Percentiles rank a stretch among this genome's conserved stretches.
Conservation (phyloP, 2,113 vertebrate species). For the Paraplagusia blochii region DNA sequence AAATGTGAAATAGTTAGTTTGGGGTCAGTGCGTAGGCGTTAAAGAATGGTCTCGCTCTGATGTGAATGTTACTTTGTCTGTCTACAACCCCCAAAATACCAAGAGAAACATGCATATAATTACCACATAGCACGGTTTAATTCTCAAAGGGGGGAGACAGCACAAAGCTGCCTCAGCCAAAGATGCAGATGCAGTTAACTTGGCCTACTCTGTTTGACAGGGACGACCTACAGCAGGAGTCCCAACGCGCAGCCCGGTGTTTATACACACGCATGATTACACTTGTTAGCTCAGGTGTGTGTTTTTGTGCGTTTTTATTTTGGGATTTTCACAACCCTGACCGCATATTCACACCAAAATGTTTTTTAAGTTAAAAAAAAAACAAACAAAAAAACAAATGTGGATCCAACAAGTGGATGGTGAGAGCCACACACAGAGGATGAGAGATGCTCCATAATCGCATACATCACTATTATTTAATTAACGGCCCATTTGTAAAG, state of each 20-base stretch:
- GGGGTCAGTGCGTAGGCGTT: constrained; percentile 56
- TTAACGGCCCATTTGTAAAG: too few species aligned
- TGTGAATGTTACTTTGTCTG: constrained; percentile 60
- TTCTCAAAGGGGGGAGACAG: constrained; percentile 52
- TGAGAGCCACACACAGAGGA: background rate
- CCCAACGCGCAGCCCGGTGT: background rate
- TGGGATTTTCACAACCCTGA: background rate
- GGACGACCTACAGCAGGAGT: constrained; percentile 8
- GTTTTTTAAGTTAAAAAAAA: background rate
- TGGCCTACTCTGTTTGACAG: constrained; percentile 3
- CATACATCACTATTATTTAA: too few species aligned
- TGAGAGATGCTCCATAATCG: too few species aligned
- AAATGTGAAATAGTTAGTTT: constrained; percentile 59
- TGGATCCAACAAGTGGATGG: constrained; percentile 1
- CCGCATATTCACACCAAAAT: constrained; percentile 21
- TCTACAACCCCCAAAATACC: constrained; percentile 65
- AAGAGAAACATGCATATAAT: constrained; percentile 66
- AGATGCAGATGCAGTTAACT: constrained; percentile 38
- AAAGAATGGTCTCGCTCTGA: constrained; percentile 48
- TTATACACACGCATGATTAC: background rate
- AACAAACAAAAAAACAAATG: too few species aligned
- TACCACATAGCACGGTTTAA: constrained; percentile 57
- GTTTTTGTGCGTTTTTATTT: background rate
- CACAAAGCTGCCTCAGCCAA: constrained; percentile 41
- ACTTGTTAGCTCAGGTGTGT: constrained; percentile 1